Evolutionary conservation across 2,888 invertebrate species (phyloP).

Genomic region (Sesia apiformis): DNA sequence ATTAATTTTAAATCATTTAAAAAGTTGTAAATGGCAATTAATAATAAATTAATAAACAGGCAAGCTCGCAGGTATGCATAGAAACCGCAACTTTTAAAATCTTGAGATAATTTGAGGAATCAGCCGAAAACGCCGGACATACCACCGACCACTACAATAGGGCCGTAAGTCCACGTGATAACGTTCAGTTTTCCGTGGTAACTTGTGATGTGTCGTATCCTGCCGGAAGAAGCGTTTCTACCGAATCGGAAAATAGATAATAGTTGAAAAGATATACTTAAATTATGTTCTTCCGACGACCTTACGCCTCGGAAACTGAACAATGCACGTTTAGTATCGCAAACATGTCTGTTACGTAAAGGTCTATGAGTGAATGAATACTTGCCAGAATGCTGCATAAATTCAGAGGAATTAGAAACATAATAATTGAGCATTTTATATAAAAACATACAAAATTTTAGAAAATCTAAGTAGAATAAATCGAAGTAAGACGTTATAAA

Average conservation of each 20-base stretch:
- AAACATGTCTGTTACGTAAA: background rate
- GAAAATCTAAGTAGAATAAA: too few relatives aligned
- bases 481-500: too few relatives aligned
- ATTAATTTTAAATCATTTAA: too few relatives aligned
- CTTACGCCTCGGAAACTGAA: constrained; percentile 44
- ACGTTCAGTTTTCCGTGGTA: constrained; percentile 5
- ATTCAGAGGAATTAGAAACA: too few relatives aligned
- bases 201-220: constrained; percentile 13
- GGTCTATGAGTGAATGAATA: too few relatives aligned
- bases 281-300: constrained; percentile 61
- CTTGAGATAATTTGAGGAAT: constrained; percentile 12
- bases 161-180: background rate
- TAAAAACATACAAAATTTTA: too few relatives aligned
- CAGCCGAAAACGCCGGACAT: constrained; percentile 35
- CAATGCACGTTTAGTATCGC: background rate
- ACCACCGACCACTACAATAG: background rate
- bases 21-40: too few relatives aligned
- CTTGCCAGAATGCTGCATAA: too few relatives aligned
- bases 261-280: constrained; percentile 51
- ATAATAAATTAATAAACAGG: too few relatives aligned
- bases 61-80: background rate
- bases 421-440: too few relatives aligned
- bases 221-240: constrained; percentile 54
- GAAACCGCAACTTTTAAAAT: background rate
- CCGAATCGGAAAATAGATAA: constrained; percentile 62